These are phyloP conservation scores for Heliothis subflexa DNA, from an alignment of 1,140 invertebrate genomes.

Conservation along the genomic window DNA sequence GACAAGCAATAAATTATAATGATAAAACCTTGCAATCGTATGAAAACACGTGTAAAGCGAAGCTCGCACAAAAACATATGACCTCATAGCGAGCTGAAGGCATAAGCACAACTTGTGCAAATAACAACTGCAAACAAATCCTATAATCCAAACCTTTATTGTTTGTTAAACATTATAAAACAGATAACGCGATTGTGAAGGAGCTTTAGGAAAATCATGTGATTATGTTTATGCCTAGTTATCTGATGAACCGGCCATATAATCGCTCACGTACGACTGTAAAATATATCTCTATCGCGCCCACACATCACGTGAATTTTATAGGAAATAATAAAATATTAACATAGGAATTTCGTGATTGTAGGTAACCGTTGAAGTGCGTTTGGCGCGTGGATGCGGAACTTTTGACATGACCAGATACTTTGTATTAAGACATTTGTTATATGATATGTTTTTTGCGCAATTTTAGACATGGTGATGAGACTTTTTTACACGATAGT, in stretches of 20 bases:
- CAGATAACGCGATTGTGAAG: not conserved
- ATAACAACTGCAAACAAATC: not conserved
- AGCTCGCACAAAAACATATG: not conserved
- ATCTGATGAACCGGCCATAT: constrained; percentile 58
- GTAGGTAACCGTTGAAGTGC: not conserved
- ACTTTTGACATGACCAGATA: not conserved
- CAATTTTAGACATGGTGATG: not conserved
- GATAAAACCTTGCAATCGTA: too few species aligned
- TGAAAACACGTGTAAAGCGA: not conserved
- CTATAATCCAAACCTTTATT: not conserved
- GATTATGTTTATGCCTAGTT: constrained; percentile 53
- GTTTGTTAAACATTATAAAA: constrained; percentile 17
- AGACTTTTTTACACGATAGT: not conserved
- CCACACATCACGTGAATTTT: constrained; percentile 54
- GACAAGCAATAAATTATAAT: too few species aligned
- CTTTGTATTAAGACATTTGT: too few species aligned
- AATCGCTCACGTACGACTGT: constrained; percentile 50
- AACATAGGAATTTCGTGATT: not conserved
- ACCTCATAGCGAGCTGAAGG: not conserved
- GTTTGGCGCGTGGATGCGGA: constrained; percentile 10
- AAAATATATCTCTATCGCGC: constrained; percentile 62
- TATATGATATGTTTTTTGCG: not conserved
- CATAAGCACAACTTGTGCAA: constrained; percentile 1
- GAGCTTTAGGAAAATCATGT: constrained; percentile 60
- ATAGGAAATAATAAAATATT: constrained; percentile 46